phyloP scores from a whole-genome alignment of 1,140 invertebrate species.

The Arion vulgaris region DNA sequence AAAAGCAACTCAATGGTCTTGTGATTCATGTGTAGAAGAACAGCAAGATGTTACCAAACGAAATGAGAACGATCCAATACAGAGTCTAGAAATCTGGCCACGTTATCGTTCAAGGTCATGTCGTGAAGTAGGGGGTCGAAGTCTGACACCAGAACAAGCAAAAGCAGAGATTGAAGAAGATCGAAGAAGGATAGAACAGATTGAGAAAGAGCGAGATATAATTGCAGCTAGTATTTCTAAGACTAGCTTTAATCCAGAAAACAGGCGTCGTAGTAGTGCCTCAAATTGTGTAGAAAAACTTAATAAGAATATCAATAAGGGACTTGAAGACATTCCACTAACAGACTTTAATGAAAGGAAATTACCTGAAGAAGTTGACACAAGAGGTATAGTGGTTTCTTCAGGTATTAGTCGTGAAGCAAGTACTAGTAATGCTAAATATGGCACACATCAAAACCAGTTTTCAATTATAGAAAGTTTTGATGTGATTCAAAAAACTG shows the following conservation, averaged over 20 bases:
- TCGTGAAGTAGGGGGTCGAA: neutral
- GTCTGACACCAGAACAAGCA: constrained; percentile 13
- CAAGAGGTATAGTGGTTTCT: neutral
- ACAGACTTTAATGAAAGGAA: no score
- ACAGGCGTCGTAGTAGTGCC: neutral
- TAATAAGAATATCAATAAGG: neutral
- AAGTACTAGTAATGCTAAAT: no score
- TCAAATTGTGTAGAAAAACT: neutral
- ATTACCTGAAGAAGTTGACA: neutral
- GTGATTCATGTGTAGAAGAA: no score
- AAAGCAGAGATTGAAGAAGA: neutral
- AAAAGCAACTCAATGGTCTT: no score
- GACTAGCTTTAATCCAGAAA: no score
- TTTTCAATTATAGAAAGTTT: no score
- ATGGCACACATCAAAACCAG: neutral
- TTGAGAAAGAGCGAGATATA: neutral
- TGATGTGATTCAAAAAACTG: neutral
- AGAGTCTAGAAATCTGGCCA: no score
- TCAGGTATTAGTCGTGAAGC: neutral
- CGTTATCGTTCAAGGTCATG: neutral
- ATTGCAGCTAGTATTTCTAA: neutral
- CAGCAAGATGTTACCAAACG: no score
- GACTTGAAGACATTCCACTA: no score
- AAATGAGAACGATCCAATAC: no score
- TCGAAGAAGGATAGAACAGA: neutral